These are phyloP conservation scores for Trypoxylon attenuatum DNA, from an alignment of 2,888 invertebrate genomes.

Conservation along the genomic window DNA sequence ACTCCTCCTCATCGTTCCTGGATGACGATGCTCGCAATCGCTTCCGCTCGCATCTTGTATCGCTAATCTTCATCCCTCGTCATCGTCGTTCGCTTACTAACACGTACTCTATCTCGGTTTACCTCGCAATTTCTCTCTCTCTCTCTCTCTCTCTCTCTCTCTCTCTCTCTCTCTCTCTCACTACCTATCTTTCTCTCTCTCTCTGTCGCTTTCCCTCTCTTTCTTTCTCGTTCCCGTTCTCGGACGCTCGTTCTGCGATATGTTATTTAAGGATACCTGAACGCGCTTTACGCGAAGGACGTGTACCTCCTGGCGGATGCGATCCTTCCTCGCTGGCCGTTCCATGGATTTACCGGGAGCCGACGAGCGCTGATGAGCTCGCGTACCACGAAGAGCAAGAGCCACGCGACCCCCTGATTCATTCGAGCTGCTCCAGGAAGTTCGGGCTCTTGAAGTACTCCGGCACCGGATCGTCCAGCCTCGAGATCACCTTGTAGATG, in stretches of 20 bases:
- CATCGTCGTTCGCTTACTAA: conserved; percentile 11
- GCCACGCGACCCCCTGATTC: conserved; percentile 71
- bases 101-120: conserved; percentile 9
- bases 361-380: conserved; percentile 51
- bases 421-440: conserved; percentile 99
- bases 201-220: conserved; percentile 20
- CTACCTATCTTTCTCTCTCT: conserved; percentile 13
- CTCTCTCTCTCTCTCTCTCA: conserved; percentile 17
- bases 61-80: conserved; percentile 14
- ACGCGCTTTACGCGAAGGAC: conserved; percentile 64
- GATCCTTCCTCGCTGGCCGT: conserved; percentile 64
- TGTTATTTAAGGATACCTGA: conserved; percentile 73
- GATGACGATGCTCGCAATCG: conserved; percentile 25
- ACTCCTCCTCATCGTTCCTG: conserved; percentile 33
- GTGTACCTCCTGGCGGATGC: conserved; percentile 59
- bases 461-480: conserved; percentile 98
- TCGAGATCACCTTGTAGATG: conserved; percentile 99
- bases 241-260: conserved; percentile 66
- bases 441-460: conserved; percentile 99
- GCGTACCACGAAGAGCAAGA: conserved; percentile 60
- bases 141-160: conserved; percentile 21
- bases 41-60: background rate
- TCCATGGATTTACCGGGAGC: conserved; percentile 48
- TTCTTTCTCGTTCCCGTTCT: conserved; percentile 42
- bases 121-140: conserved; percentile 28